These are phyloP conservation scores for Lordiphosa clarofinis DNA, from an alignment of 1,140 invertebrate genomes.

Conservation along the genomic window DNA sequence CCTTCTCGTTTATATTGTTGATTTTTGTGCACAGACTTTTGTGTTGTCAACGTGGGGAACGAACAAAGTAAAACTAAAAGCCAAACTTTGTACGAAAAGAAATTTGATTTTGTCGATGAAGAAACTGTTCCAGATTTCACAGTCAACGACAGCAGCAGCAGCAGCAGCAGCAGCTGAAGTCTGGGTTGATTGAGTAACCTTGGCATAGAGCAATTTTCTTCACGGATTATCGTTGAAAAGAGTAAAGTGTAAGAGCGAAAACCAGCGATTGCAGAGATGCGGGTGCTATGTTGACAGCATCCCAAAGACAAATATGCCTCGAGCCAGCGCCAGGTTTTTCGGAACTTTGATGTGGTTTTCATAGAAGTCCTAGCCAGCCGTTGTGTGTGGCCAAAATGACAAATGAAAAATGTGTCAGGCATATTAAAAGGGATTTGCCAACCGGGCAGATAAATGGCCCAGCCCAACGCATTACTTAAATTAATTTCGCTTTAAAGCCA, in stretches of 20 bases:
- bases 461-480: conserved; percentile 68
- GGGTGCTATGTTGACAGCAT: not conserved
- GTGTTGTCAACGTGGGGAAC: not conserved
- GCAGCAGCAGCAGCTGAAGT: conserved; percentile 7
- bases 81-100: conserved; percentile 60
- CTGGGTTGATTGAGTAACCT: conserved; percentile 67
- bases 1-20: conserved; percentile 29
- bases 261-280: conserved; percentile 50
- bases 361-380: conserved; percentile 17
- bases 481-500: conserved; percentile 61
- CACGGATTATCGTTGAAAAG: conserved; percentile 32
- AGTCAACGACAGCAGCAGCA: conserved; percentile 5
- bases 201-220: conserved; percentile 40
- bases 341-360: conserved; percentile 48
- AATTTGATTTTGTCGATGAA: conserved; percentile 58
- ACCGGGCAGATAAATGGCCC: conserved; percentile 52
- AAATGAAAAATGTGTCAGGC: conserved; percentile 73
- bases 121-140: conserved; percentile 12
- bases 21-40: conserved; percentile 10
- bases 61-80: conserved; percentile 72
- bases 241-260: conserved; percentile 3
- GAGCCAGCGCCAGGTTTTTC: conserved; percentile 21
- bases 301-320: conserved; percentile 9
- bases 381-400: conserved; percentile 42
- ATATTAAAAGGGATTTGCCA: conserved; percentile 68